Evolutionary conservation across 2,888 invertebrate genomes (phyloP).

Genomic region (Desoria tigrina): DNA sequence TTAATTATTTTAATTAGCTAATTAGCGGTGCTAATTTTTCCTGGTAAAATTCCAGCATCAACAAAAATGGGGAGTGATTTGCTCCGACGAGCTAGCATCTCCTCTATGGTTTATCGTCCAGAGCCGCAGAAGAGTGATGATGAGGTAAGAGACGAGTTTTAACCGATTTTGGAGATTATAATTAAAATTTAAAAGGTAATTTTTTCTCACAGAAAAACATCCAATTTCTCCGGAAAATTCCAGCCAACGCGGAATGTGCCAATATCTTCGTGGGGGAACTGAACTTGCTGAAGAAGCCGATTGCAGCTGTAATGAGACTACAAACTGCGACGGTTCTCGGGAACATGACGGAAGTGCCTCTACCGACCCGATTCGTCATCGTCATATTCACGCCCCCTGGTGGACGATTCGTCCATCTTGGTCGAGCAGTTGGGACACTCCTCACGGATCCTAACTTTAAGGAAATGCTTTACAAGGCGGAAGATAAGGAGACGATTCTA

Average conservation of each 20-base stretch:
- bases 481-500: slow-evolving; percentile 52
- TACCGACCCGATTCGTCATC: slow-evolving; percentile 61
- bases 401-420: slow-evolving; percentile 29
- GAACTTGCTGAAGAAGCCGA: slow-evolving; percentile 60
- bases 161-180: background rate
- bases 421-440: slow-evolving; percentile 56
- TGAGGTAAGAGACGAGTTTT: background rate
- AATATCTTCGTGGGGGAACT: slow-evolving; percentile 64
- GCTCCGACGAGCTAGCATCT: slow-evolving; percentile 19
- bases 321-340: slow-evolving; percentile 60
- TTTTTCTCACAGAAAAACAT: slow-evolving; percentile 44
- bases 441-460: slow-evolving; percentile 55
- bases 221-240: slow-evolving; percentile 61
- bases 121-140: slow-evolving; percentile 25
- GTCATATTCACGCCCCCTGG: slow-evolving; percentile 59
- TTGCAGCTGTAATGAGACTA: slow-evolving; percentile 62
- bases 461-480: slow-evolving; percentile 48
- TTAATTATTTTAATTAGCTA: no score
- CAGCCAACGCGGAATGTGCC: slow-evolving; percentile 62
- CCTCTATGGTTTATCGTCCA: slow-evolving; percentile 19
- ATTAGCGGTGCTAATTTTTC: no score
- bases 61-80: no score
- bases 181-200: no score
- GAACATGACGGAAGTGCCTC: slow-evolving; percentile 63
- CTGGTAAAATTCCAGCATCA: no score